Evolutionary conservation across 2,888 invertebrate genomes (phyloP).

Genomic region (Laothoe populi): DNA sequence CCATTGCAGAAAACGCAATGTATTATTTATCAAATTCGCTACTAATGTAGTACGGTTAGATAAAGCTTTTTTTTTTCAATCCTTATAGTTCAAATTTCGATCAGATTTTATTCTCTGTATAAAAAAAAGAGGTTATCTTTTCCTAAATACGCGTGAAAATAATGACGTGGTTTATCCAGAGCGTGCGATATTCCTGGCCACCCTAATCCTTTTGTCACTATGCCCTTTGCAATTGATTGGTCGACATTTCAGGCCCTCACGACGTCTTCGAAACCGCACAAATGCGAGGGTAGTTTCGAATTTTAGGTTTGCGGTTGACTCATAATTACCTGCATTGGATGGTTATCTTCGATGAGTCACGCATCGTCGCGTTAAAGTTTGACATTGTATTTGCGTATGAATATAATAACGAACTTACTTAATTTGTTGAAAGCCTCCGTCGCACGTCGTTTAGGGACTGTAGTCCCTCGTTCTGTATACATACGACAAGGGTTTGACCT

Average conservation of each 20-base stretch:
- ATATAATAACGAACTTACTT: too few relatives aligned
- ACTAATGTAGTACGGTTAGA: too few relatives aligned
- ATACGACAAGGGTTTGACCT: too few relatives aligned
- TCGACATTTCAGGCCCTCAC: slow-evolving; percentile 77
- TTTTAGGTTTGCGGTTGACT: slow-evolving; percentile 35
- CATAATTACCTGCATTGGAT: slow-evolving; percentile 40
- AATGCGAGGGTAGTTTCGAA: slow-evolving; percentile 33
- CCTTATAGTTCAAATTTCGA: too few relatives aligned
- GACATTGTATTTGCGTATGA: too few relatives aligned
- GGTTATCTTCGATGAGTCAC: neutral
- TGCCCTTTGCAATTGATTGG: slow-evolving; percentile 81
- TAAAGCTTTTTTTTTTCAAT: neutral
- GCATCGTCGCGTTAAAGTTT: too few relatives aligned
- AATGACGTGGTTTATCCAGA: slow-evolving; percentile 22
- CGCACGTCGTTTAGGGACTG: too few relatives aligned
- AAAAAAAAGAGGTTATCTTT: slow-evolving; percentile 34
- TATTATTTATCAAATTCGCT: too few relatives aligned
- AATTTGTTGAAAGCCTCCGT: too few relatives aligned
- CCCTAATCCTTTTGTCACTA: slow-evolving; percentile 63
- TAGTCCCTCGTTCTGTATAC: too few relatives aligned
- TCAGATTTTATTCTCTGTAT: too few relatives aligned
- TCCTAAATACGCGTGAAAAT: slow-evolving; percentile 26
- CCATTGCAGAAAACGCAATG: too few relatives aligned
- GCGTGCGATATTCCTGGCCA: slow-evolving; percentile 31
- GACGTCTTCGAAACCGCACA: slow-evolving; percentile 71